Evolutionary conservation across 2,888 invertebrate species (phyloP).

Genomic region (Furcula furcula): DNA sequence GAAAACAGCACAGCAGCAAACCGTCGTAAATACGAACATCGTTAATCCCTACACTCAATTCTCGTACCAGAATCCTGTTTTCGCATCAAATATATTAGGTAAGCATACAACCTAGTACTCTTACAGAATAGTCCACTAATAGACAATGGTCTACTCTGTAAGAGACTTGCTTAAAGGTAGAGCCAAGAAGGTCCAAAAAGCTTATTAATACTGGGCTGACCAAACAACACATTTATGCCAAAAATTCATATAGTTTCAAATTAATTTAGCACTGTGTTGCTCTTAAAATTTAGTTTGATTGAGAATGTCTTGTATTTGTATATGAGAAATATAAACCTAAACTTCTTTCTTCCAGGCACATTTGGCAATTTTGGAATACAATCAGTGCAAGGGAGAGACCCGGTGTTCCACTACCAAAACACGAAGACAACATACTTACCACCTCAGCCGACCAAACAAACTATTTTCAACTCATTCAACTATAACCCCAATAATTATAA

Average conservation of each 20-base stretch:
- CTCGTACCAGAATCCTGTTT: conserved; percentile 58
- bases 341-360: conserved; percentile 66
- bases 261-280: too few species aligned
- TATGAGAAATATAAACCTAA: background rate
- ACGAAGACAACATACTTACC: conserved; percentile 68
- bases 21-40: conserved; percentile 36
- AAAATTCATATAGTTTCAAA: too few species aligned
- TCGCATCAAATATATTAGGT: conserved; percentile 71
- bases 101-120: too few species aligned
- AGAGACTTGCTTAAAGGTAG: too few species aligned
- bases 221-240: too few species aligned
- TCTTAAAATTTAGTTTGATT: too few species aligned
- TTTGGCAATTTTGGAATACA: conserved; percentile 83
- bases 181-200: too few species aligned
- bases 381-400: conserved; percentile 76
- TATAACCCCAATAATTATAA: conserved; percentile 63
- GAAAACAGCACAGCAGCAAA: conserved; percentile 70
- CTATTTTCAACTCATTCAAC: conserved; percentile 65
- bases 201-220: too few species aligned
- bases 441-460: conserved; percentile 64
- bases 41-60: conserved; percentile 58
- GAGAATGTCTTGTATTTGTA: too few species aligned
- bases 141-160: too few species aligned
- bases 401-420: conserved; percentile 56
- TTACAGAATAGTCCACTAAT: too few species aligned